Evolutionary conservation across 2,888 invertebrate species (phyloP), one percentile per base, ranked within the genome.

Genomic region (Vannuccia rotundouncinata): DNA sequence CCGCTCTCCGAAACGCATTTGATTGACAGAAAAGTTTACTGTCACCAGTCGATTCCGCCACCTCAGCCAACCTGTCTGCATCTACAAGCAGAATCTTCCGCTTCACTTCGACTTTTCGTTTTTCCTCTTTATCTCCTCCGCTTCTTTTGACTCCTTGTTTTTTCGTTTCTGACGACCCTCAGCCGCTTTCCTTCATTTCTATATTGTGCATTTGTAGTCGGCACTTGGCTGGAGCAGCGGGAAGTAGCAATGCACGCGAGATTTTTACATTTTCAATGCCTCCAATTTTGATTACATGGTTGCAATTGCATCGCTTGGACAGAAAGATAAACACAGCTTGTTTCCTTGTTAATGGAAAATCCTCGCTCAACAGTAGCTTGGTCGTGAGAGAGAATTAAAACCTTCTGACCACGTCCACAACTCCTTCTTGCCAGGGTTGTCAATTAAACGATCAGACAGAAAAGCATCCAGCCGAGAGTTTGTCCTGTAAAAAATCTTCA

Each of bases 31-130:
- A 22, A 5, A 66, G 66, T 22, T 17, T 66, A 27, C 10, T 66
- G 66, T 66, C 66, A 17, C 66, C 66, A 66, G 66, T 66, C 25
- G 66, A 66, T 66, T 66, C 66, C 25, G 66, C 66, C 66, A 22
- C 25, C 25, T 66, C 22, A 66, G 66, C 66, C 22, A 66, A 66
- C 66, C 66, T 66, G 66, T 66, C 66, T 66, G 66, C 66, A 66
- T 66, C 66, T 27, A 22, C 22, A 66, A 66, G 25, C 66, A 66
- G 22, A 66, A 22, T 66, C 66, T 66, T 27, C 25, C 25, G 5
- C 66, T 66, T 27, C 66, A 66, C 66, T 27, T 66, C 66, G 25
- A 66, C 66, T 66, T 27, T 66, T 66, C 66, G 22, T 22, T 27
- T 22, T 66, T 66, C 22, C 66, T 66, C 22, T 27, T 22, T 22